These are phyloP conservation scores for Eupithecia subumbrata DNA, from an alignment of 2,888 invertebrate species.

Conservation along the genomic window DNA sequence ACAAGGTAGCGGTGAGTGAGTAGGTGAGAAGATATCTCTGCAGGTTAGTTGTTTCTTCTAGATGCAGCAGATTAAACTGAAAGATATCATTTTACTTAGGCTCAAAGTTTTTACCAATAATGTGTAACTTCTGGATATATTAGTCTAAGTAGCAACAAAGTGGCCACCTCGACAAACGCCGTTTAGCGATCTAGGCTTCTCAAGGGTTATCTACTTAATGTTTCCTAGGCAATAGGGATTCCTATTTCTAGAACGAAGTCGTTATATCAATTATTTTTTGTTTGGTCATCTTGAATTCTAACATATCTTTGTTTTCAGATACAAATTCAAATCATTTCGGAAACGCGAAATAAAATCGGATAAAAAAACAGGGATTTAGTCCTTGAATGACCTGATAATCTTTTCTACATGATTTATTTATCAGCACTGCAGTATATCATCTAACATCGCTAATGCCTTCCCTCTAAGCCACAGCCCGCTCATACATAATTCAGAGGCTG, in stretches of 20 bases:
- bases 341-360: too few species aligned
- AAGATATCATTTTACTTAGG: not conserved
- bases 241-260: not conserved
- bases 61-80: not conserved
- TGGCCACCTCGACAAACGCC: too few species aligned
- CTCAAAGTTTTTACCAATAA: not conserved
- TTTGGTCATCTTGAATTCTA: not conserved
- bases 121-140: too few species aligned
- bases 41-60: not conserved
- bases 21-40: too few species aligned
- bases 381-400: not conserved
- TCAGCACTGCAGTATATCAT: not conserved
- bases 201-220: too few species aligned
- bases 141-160: too few species aligned
- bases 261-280: not conserved
- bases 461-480: slow-evolving; percentile 37
- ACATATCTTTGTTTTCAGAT: too few species aligned
- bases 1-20: too few species aligned
- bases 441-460: not conserved
- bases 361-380: too few species aligned
- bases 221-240: too few species aligned
- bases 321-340: too few species aligned
- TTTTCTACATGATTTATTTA: not conserved
- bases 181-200: too few species aligned
- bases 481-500: slow-evolving; percentile 66